Percentiles rank a stretch among this genome's conserved stretches.
Evolutionary conservation across 2,888 invertebrate genomes (phyloP).

Genomic region (Lymantria dispar): DNA sequence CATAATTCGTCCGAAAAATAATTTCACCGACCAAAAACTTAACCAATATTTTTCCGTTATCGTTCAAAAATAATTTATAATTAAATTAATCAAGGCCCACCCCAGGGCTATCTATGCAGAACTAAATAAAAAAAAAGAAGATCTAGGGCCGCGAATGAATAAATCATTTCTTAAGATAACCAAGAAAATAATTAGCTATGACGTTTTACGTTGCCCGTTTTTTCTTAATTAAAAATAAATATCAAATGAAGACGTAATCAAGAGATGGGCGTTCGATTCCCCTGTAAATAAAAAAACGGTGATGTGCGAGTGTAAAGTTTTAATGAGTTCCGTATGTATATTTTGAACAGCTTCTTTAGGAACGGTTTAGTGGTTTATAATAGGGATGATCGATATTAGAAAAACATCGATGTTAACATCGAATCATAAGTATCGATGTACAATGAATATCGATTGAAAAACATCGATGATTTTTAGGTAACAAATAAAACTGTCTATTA

Average conservation of each 20-base stretch:
- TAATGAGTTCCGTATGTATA: conserved; percentile 15
- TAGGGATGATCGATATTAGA: no score
- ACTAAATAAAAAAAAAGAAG: conserved; percentile 46
- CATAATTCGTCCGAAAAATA: conserved; percentile 9
- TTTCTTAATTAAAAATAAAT: conserved; percentile 80
- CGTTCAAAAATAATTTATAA: conserved; percentile 46
- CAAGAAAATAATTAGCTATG: conserved; percentile 70
- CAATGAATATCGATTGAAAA: no score
- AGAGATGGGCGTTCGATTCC: conserved; percentile 36
- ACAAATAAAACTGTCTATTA: no score
- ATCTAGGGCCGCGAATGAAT: conserved; percentile 48
- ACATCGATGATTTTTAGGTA: no score
- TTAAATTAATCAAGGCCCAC: conserved; percentile 53
- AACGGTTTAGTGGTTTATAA: no score
- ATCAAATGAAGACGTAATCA: conserved; percentile 67
- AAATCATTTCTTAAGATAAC: conserved; percentile 76
- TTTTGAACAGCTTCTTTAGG: neutral
- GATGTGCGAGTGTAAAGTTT: neutral
- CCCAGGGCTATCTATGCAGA: conserved; percentile 49
- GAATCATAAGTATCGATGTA: no score
- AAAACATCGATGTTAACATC: no score
- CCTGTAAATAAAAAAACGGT: conserved; percentile 13
- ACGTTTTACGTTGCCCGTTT: conserved; percentile 49
- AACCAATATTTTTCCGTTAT: conserved; percentile 37
- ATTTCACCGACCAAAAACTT: conserved; percentile 25